These are phyloP conservation scores for Embidobia sp. DNA, from an alignment of 2,888 invertebrate genomes.

Conservation along the genomic window DNA sequence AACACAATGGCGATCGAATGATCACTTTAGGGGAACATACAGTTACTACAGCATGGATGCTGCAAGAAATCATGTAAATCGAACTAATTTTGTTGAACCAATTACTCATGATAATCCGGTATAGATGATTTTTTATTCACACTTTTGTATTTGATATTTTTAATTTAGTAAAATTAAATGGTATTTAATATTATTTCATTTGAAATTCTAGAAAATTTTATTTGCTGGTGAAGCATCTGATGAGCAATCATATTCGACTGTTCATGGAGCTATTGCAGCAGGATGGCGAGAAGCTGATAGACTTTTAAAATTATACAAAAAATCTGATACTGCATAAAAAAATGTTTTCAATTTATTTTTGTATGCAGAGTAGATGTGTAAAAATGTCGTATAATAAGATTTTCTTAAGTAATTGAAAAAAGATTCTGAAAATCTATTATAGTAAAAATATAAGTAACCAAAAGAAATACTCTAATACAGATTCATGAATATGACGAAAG, in stretches of 20 bases:
- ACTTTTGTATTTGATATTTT: not conserved
- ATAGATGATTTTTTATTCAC: constrained; percentile 21
- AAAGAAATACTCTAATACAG: too few relatives aligned
- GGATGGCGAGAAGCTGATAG: constrained; percentile 88
- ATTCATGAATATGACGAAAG: too few relatives aligned
- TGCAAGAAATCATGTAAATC: constrained; percentile 81
- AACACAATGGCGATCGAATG: constrained; percentile 87
- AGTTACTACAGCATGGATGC: constrained; percentile 83
- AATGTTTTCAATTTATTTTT: too few relatives aligned
- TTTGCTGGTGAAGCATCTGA: constrained; percentile 87
- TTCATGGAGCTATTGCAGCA: constrained; percentile 87
- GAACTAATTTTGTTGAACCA: constrained; percentile 83
- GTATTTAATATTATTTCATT: too few relatives aligned
- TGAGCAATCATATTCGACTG: constrained; percentile 84
- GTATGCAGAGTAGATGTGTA: too few relatives aligned
- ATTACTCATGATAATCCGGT: constrained; percentile 77
- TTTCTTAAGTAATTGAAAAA: too few relatives aligned
- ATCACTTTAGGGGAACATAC: constrained; percentile 88
- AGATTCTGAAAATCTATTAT: too few relatives aligned
- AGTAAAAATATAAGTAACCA: too few relatives aligned
- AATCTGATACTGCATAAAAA: too few relatives aligned
- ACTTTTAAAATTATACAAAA: constrained; percentile 73
- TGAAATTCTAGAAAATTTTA: constrained; percentile 80
- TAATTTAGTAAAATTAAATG: too few relatives aligned
- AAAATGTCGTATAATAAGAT: too few relatives aligned